These are phyloP conservation scores for Rhinolophus ferrumequinum DNA, from an alignment of 2,113 vertebrate genomes.

Conservation along the genomic window DNA sequence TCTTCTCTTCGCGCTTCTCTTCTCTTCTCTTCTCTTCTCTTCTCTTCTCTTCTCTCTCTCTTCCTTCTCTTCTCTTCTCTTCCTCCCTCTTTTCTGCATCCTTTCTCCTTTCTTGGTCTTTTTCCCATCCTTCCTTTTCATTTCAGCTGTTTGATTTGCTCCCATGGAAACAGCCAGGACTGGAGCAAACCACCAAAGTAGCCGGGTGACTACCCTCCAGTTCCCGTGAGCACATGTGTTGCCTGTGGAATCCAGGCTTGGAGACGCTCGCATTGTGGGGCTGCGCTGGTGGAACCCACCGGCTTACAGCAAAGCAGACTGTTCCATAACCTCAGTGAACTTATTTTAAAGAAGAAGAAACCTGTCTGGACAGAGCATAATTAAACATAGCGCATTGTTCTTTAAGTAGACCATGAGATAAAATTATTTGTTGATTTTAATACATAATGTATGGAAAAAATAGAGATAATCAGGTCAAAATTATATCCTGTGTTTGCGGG, in stretches of 20 bases:
- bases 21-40: too few species aligned
- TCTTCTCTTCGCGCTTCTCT: too few species aligned
- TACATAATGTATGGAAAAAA: background rate
- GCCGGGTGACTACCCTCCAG: background rate
- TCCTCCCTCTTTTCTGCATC: background rate
- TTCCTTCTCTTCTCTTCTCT: background rate
- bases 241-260: background rate
- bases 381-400: background rate
- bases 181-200: conserved; percentile 56
- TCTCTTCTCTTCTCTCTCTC: background rate
- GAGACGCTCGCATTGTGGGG: background rate
- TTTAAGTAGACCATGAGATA: background rate
- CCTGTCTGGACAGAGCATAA: background rate
- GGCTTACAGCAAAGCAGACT: background rate
- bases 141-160: background rate
- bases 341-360: conserved; percentile 51
- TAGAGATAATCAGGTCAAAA: background rate
- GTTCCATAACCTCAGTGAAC: background rate
- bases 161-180: background rate
- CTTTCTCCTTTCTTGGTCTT: background rate
- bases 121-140: background rate
- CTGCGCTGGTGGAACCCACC: accelerated
- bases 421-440: background rate
- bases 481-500: background rate
- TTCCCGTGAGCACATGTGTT: background rate